Evolutionary conservation across 2,797 vertebrate genomes (phyloP).

Genomic region (Thaleichthys pacificus): DNA sequence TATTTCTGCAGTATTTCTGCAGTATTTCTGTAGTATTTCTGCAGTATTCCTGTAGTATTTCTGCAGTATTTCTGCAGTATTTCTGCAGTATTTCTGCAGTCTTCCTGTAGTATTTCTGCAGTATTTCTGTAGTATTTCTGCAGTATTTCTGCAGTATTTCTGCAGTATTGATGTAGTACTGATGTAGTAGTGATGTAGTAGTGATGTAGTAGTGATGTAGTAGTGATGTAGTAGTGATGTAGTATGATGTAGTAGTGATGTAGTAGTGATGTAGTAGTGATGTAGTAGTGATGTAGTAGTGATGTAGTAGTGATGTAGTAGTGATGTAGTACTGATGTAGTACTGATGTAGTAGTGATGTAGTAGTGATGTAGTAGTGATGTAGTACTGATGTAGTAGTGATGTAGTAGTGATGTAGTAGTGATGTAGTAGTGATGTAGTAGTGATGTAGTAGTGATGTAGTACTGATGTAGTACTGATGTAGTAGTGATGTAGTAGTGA

Average conservation of each 20-base stretch:
- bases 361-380: slow-evolving; percentile 17
- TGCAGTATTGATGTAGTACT: background rate
- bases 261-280: background rate
- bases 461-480: background rate
- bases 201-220: background rate
- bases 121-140: slow-evolving; percentile 8
- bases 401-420: background rate
- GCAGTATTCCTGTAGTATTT: background rate
- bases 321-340: slow-evolving; percentile 24
- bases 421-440: background rate
- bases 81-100: slow-evolving; percentile 35
- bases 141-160: no score
- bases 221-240: slow-evolving; percentile 31
- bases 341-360: background rate
- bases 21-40: no score
- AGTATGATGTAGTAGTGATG: no score
- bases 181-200: background rate
- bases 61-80: background rate
- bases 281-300: slow-evolving; percentile 28
- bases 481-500: background rate
- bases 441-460: background rate
- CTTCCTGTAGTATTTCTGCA: background rate
- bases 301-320: background rate
- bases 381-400: slow-evolving; percentile 14
- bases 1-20: slow-evolving; percentile 9